These are phyloP conservation scores for Labeo calbasu DNA, from an alignment of 2,797 vertebrate genomes.

Conservation along the genomic window DNA sequence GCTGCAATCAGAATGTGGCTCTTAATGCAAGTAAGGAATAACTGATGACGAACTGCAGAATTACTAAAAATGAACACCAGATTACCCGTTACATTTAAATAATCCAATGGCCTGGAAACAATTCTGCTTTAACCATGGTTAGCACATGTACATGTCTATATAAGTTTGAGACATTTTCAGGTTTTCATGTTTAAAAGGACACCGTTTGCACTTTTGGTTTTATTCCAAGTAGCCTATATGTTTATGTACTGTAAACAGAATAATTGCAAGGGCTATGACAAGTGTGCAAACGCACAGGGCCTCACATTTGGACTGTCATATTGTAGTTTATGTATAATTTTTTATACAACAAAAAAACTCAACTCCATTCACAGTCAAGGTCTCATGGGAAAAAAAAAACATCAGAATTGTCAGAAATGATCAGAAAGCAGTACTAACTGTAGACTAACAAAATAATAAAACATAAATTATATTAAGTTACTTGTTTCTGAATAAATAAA, in stretches of 20 bases:
- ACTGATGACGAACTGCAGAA: too few species aligned
- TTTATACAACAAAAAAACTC: background rate
- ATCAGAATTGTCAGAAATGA: too few species aligned
- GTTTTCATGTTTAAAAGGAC: slow-evolving; percentile 1
- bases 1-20: background rate
- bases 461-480: too few species aligned
- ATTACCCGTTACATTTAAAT: background rate
- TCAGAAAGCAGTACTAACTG: too few species aligned
- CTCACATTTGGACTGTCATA: background rate
- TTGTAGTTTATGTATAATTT: background rate
- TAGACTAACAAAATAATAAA: too few species aligned
- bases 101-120: background rate
- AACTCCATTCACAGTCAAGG: too few species aligned
- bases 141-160: background rate
- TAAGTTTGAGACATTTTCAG: background rate
- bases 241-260: too few species aligned
- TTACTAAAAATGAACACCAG: background rate
- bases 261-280: too few species aligned
- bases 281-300: background rate
- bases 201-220: background rate
- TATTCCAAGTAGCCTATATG: background rate
- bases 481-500: too few species aligned
- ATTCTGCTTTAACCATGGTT: background rate
- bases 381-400: too few species aligned
- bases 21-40: background rate